phyloP scores from a whole-genome alignment of 1,140 invertebrate species.

The Bradysia coprophila region DNA sequence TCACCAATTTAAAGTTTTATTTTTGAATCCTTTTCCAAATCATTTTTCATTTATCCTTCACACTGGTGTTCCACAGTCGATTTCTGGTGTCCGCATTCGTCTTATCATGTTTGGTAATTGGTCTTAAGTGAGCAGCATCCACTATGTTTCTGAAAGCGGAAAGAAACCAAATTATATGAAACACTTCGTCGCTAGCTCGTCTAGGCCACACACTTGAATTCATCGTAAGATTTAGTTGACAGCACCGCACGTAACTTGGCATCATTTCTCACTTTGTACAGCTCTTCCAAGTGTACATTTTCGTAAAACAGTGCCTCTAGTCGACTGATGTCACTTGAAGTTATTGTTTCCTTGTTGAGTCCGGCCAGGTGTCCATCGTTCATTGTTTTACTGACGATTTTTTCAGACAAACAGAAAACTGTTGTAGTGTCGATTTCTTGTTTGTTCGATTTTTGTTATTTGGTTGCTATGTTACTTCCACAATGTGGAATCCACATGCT shows the following conservation, averaged over 20 bases:
- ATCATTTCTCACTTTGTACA: slow-evolving; percentile 35
- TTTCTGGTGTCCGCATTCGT: slow-evolving; percentile 16
- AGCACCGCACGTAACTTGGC: slow-evolving; percentile 36
- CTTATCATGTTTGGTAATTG: slow-evolving; percentile 23
- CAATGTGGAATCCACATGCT: too few species aligned
- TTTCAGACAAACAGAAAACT: too few species aligned
- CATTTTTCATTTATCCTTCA: too few species aligned
- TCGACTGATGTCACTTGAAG: slow-evolving; percentile 12
- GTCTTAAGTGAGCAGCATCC: slow-evolving; percentile 26
- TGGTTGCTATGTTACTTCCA: too few species aligned
- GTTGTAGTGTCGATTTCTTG: too few species aligned
- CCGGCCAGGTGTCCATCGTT: neutral
- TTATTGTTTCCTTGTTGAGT: slow-evolving; percentile 6
- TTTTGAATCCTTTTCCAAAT: too few species aligned
- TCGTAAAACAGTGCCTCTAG: slow-evolving; percentile 11
- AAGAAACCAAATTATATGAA: slow-evolving; percentile 5
- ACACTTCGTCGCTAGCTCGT: slow-evolving; percentile 2
- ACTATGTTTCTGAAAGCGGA: slow-evolving; percentile 22
- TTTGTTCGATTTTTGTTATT: too few species aligned
- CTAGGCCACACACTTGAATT: slow-evolving; percentile 27
- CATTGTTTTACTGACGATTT: slow-evolving; percentile 2
- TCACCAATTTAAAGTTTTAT: too few species aligned
- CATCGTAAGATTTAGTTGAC: slow-evolving; percentile 33
- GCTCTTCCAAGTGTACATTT: slow-evolving; percentile 23
- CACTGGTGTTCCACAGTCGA: slow-evolving; percentile 21